Evolutionary conservation across 2,113 vertebrate genomes (phyloP).

Genomic region (Cephalopterus ornatus): DNA sequence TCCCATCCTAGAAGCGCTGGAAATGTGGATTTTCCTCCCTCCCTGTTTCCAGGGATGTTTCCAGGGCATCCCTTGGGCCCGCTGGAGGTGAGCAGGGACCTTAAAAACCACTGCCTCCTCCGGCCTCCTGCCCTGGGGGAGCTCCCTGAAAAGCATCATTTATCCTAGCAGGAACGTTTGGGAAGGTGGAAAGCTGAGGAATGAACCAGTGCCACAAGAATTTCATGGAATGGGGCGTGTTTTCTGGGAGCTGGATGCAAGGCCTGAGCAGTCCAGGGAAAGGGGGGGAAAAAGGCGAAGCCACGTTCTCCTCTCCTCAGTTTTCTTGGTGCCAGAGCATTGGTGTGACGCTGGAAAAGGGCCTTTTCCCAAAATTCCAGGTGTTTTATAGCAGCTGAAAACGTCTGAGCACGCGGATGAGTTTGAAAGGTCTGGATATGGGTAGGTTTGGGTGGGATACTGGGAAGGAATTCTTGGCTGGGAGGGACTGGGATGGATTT

Average conservation of each 20-base stretch:
- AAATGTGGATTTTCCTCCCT: neutral
- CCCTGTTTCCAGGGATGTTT: neutral
- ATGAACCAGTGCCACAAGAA: neutral
- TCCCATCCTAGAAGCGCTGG: neutral
- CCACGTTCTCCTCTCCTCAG: neutral
- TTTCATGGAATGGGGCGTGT: neutral
- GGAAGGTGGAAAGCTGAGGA: neutral
- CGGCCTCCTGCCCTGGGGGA: neutral
- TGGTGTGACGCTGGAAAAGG: neutral
- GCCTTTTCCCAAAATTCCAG: neutral
- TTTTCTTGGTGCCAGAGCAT: neutral
- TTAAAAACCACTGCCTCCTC: fast-evolving
- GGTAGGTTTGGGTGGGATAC: neutral
- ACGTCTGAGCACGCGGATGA: neutral
- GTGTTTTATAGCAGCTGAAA: neutral
- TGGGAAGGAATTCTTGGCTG: neutral
- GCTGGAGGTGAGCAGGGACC: too few species aligned
- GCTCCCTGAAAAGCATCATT: neutral
- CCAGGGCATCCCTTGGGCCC: neutral
- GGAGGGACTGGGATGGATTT: neutral
- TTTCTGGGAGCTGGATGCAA: neutral
- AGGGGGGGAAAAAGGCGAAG: neutral
- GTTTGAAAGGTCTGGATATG: neutral
- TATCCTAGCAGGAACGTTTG: neutral
- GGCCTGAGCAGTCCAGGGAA: neutral